These are phyloP conservation scores for Andinoacara biseriatus DNA, from an alignment of 2,113 vertebrate genomes.

Conservation along the genomic window DNA sequence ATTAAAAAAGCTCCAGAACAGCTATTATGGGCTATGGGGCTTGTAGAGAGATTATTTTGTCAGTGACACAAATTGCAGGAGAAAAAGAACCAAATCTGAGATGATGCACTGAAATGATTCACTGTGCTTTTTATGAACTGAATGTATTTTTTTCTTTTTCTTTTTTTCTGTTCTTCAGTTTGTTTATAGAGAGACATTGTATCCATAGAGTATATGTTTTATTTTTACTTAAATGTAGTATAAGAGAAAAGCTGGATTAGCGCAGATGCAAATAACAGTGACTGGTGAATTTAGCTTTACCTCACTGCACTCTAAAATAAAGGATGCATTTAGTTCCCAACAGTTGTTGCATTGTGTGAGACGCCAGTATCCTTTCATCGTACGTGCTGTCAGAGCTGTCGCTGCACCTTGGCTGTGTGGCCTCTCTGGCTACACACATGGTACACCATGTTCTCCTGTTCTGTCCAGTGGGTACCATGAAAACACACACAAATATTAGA, in stretches of 20 bases:
- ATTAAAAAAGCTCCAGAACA: not conserved
- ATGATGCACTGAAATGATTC: not conserved
- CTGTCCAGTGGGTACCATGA: slow-evolving; percentile 21
- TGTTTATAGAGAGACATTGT: not conserved
- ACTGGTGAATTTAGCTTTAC: not conserved
- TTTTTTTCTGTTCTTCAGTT: not conserved
- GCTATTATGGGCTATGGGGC: not conserved
- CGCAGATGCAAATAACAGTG: not conserved
- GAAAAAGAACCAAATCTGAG: not conserved
- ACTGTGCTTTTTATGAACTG: not conserved
- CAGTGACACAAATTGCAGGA: not conserved
- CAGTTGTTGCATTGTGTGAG: slow-evolving; percentile 39
- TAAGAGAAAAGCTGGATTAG: not conserved
- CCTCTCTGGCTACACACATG: slow-evolving; percentile 23
- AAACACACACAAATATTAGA: slow-evolving; percentile 52
- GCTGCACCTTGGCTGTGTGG: not conserved
- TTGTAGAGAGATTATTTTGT: not conserved
- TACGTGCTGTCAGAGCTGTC: slow-evolving; percentile 8
- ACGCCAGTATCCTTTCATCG: slow-evolving; percentile 36
- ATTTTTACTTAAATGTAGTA: not conserved
- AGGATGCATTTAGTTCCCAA: not conserved
- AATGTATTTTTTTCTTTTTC: rapidly evolving
- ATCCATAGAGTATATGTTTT: not conserved
- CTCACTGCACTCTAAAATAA: not conserved
- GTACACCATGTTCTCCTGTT: slow-evolving; percentile 46